Base-by-base conservation (phyloP, 2,113 vertebrate genomes). In the Ellobius talpinus region DNA sequence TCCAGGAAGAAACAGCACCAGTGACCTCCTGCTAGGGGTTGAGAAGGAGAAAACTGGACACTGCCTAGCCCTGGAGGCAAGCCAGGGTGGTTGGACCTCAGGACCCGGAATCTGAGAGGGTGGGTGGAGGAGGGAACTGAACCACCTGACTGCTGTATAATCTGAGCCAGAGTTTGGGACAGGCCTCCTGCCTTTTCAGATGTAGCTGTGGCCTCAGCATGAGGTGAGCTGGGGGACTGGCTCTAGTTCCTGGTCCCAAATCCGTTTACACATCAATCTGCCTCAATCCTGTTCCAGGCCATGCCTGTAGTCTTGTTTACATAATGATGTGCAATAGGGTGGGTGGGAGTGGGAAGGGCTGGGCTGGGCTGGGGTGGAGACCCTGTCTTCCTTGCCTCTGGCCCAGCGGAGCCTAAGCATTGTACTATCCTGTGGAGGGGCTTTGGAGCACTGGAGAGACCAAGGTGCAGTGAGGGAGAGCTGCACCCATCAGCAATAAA, bases 1-100 rank as follows among this genome's bases (percentile, higher is more conserved):
- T 96, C 98, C 24, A 97, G 98, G 97, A 99, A 99, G 81, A 97
- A 92, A 79, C 94, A 76, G 95, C 97, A 98, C 89, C 96, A 97
- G 58, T 98, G 93, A 98, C 33, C 78, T 94, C 45, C 65, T 58
- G 66, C 87, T 45, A 26, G 52, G 50, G 85, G 39, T 24, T 91
- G 78, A 76, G 78, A 96, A 61, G 86, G 96, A 90, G 65, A 94
- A 96, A 91, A 94, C 93, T 91, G 92, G 96, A 97, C 84, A 96
- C 86, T 97, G 63, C 95, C 76, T 86, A 94, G 90, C 47, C 93
- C 93, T 89, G 82, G 95, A 97, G 90, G 58, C 47, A 26, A 50
- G 45, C 86, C 94, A 42, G 72, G 92, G 87, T 95, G 91, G 84
- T 29, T 92, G 86, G 78, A 52, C 93, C 94, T 91, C 79, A 72